Conservation (phyloP, 2,797 vertebrate genomes). For the Tokudaia muenninki region DNA sequence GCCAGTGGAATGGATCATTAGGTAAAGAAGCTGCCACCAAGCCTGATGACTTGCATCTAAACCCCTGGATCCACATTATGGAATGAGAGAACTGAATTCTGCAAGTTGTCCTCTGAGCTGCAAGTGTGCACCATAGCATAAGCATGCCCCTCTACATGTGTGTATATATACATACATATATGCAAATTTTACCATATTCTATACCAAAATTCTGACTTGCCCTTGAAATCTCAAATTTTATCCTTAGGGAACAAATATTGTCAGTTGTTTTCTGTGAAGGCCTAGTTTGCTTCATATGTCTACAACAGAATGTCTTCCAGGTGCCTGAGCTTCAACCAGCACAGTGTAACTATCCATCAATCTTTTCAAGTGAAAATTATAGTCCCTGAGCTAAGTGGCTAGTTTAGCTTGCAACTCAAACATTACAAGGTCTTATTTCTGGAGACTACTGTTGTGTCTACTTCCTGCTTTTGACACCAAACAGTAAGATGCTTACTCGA, state of each 20-base stretch:
- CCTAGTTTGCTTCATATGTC: neutral
- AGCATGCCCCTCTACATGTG: too few relatives aligned
- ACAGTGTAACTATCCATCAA: neutral
- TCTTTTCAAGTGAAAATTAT: neutral
- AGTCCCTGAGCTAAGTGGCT: neutral
- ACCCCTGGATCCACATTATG: neutral
- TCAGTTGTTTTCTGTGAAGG: neutral
- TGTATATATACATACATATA: too few relatives aligned
- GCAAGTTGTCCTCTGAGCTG: neutral
- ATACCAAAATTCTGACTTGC: neutral
- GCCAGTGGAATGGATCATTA: neutral
- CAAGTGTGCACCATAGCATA: neutral
- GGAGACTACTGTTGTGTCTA: neutral
- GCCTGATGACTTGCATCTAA: neutral
- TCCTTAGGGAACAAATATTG: neutral
- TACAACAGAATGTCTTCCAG: neutral
- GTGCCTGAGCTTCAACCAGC: neutral
- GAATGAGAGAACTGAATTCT: neutral
- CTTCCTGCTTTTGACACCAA: neutral
- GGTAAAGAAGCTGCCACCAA: neutral
- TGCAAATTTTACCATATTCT: too few relatives aligned
- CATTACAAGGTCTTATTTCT: neutral
- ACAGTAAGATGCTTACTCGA: neutral
- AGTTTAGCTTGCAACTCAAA: slow-evolving; percentile 31
- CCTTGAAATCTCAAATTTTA: slow-evolving; percentile 1